Percentiles rank a stretch among this genome's conserved stretches.
Evolutionary conservation across 2,113 vertebrate genomes (phyloP).

Genomic region (Marcusenius ussheri): DNA sequence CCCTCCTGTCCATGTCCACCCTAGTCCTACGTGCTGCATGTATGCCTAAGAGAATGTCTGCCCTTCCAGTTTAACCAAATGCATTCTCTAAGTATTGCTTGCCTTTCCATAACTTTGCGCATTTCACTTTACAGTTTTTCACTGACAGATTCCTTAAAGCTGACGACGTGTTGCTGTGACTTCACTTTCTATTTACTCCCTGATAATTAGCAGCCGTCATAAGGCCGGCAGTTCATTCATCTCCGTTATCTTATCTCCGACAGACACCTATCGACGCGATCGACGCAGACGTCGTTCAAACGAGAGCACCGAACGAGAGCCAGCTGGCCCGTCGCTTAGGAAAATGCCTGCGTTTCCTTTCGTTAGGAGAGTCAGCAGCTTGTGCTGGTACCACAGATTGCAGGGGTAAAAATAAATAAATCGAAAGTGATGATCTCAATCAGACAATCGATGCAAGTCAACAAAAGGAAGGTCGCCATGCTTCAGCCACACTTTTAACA

Average conservation of each 20-base stretch:
- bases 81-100: not conserved
- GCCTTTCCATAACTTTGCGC: not conserved
- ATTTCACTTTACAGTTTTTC: not conserved
- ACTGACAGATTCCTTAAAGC: not conserved
- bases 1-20: not conserved
- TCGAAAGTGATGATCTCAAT: slow-evolving; percentile 23
- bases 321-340: slow-evolving; percentile 20
- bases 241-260: not conserved
- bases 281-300: not conserved
- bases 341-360: slow-evolving; percentile 16
- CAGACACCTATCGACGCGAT: not conserved
- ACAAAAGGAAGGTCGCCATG: not conserved
- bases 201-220: not conserved
- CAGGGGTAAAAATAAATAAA: slow-evolving; percentile 31
- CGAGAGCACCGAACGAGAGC: slow-evolving; percentile 26
- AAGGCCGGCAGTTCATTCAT: not conserved
- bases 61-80: not conserved
- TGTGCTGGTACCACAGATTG: not conserved
- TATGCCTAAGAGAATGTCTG: not conserved
- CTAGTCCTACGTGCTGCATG: not conserved
- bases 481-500: not conserved
- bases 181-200: not conserved
- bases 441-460: slow-evolving; percentile 31
- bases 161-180: not conserved
- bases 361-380: slow-evolving; percentile 36